These are phyloP conservation scores for Miichthys miiuy DNA, from an alignment of 2,797 vertebrate species.

Conservation along the genomic window DNA sequence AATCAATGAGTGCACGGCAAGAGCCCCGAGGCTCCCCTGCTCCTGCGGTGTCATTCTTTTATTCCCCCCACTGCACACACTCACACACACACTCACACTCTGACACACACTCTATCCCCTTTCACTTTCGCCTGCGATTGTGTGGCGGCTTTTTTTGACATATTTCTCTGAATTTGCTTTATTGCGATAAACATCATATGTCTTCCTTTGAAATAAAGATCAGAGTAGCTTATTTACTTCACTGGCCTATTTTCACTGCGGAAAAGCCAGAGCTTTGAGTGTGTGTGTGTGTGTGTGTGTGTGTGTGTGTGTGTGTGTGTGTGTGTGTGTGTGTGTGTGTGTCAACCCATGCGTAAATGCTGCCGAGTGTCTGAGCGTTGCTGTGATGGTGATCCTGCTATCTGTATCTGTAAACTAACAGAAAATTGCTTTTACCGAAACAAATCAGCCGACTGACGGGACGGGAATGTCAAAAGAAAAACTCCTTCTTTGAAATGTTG, in stretches of 20 bases:
- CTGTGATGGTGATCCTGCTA: constrained; percentile 51
- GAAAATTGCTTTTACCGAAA: constrained; percentile 65
- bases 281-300: constrained; percentile 24
- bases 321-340: constrained; percentile 14
- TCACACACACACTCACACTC: constrained; percentile 23
- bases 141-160: constrained; percentile 30
- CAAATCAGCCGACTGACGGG: constrained; percentile 58
- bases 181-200: constrained; percentile 70
- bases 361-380: constrained; percentile 37
- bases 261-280: constrained; percentile 47
- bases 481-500: constrained; percentile 19
- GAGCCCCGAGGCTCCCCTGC: constrained; percentile 49
- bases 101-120: constrained; percentile 47
- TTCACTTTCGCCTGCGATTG: constrained; percentile 27
- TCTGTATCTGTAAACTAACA: constrained; percentile 64
- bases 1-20: constrained; percentile 74
- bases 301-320: constrained; percentile 31
- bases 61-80: not conserved
- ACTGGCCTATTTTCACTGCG: constrained; percentile 58
- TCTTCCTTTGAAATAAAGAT: constrained; percentile 72
- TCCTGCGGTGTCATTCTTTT: constrained; percentile 61
- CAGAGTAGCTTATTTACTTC: constrained; percentile 72
- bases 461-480: constrained; percentile 38
- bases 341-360: constrained; percentile 44
- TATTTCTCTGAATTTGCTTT: constrained; percentile 59